phyloP scores from a whole-genome alignment of 2,888 invertebrate species.

The Amorpha juglandis region DNA sequence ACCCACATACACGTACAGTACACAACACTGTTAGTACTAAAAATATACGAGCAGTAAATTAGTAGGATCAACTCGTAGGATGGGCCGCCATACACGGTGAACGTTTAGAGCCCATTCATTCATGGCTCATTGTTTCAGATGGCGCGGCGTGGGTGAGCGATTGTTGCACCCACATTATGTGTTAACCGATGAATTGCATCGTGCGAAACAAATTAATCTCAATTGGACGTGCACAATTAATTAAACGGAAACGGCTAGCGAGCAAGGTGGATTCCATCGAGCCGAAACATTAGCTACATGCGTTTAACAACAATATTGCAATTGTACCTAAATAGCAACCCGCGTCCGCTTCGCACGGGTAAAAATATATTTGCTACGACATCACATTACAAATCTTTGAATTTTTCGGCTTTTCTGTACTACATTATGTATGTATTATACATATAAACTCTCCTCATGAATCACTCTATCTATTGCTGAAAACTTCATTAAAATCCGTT shows the following conservation, averaged over 20 bases:
- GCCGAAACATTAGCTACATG: conserved; percentile 17
- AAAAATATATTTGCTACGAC: too few species aligned
- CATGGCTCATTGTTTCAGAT: conserved; percentile 66
- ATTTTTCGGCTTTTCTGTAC: too few species aligned
- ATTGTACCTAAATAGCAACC: conserved; percentile 14
- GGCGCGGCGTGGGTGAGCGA: conserved; percentile 66
- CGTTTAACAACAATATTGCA: conserved; percentile 14
- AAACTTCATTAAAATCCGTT: too few species aligned
- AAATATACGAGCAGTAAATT: conserved; percentile 48
- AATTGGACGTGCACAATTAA: conserved; percentile 60
- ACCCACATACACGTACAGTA: background rate
- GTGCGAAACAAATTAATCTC: conserved; percentile 68
- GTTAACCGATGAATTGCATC: conserved; percentile 66
- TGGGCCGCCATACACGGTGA: conserved; percentile 56
- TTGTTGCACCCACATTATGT: conserved; percentile 73
- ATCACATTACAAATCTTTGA: too few species aligned
- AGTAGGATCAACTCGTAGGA: conserved; percentile 57
- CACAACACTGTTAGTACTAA: background rate
- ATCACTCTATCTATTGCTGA: too few species aligned
- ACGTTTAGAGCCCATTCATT: conserved; percentile 58
- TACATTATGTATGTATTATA: too few species aligned
- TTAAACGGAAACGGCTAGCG: conserved; percentile 54
- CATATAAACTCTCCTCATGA: too few species aligned
- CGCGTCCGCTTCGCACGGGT: too few species aligned
- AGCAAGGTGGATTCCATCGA: conserved; percentile 32